Base-by-base conservation (phyloP, 2,797 vertebrate genomes). In the Sebastes vulpes region DNA sequence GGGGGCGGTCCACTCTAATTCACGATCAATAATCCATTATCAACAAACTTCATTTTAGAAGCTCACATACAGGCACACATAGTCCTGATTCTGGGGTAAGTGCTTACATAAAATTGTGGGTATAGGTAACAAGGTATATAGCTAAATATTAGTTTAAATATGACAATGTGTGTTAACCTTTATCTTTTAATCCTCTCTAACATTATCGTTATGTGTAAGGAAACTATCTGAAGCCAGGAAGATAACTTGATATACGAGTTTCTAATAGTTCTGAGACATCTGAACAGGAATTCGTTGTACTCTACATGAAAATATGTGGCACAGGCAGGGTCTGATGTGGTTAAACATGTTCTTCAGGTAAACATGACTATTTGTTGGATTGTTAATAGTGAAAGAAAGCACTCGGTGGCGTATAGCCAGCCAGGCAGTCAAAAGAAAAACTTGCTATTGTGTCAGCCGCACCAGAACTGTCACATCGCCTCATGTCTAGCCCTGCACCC, bases 1-100 rank as follows among this genome's bases (percentile, higher is more conserved):
- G 94, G 97, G 97, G 97, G 94, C 89, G 90, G 95, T 94, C 95
- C 95, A 95, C 96, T 96, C 88, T 80, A 95, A 94, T 95, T 92
- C 96, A 95, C 96, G 94, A 98, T 98, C 98, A 98, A 98, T 99
- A 98, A 97, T 97, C 97, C 97, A 98, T 98, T 98, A 98, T 98
- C 96, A 96, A 95, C 97, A 93, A 97, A 97, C 96, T 95, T 95
- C 94, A 96, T 95, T 96, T 97, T 92, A 94, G 61, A 88, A 72
- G 80, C 85, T 83, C 70, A 58, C 82, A 88, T 75, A 73, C 79
- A 88, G 53, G 76, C 78, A 92, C 83, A 70, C 59, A 86, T 4
- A 83, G 71, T 46, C 21, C 52, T 53, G 70, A 85, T 63, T 80
- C 60, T 70, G 57, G 60, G 42, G 12, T 48, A 66, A 64, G 60